Percentiles rank a stretch among this genome's conserved stretches.
Evolutionary conservation across 2,113 vertebrate genomes (phyloP).

Genomic region (Dipodomys merriami): DNA sequence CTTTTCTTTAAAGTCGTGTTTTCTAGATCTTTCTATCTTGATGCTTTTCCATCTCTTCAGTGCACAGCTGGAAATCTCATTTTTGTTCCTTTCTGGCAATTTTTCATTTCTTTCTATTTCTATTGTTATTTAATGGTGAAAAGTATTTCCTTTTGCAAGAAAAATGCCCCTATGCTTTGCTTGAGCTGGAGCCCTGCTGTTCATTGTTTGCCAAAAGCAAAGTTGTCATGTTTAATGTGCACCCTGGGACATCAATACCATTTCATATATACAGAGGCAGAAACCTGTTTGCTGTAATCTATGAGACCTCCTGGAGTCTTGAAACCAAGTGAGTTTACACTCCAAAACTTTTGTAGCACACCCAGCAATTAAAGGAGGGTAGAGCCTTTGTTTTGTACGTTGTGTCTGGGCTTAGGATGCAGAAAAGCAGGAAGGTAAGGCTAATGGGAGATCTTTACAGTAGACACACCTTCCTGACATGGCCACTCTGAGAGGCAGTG

Average conservation of each 20-base stretch:
- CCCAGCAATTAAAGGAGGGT: slow-evolving; percentile 5
- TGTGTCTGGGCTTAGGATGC: background rate
- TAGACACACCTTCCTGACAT: background rate
- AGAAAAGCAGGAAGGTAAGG: background rate
- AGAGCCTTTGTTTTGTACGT: background rate
- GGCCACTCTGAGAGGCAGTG: background rate
- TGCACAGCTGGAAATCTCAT: slow-evolving; percentile 62
- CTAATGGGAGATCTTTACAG: background rate
- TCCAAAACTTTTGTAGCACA: background rate
- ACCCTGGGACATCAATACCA: slow-evolving; percentile 51
- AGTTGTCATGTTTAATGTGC: slow-evolving; percentile 44
- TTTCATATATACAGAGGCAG: slow-evolving; percentile 35
- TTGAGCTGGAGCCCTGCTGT: slow-evolving; percentile 62
- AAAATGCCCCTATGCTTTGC: slow-evolving; percentile 65
- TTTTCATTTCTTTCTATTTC: slow-evolving; percentile 72
- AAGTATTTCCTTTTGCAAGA: slow-evolving; percentile 65
- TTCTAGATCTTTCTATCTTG: slow-evolving; percentile 59
- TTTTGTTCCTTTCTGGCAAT: slow-evolving; percentile 68
- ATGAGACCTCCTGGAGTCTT: background rate
- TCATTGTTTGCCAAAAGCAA: slow-evolving; percentile 55
- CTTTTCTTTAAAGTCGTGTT: slow-evolving; percentile 30
- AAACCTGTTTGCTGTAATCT: slow-evolving; percentile 34
- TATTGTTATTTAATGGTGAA: slow-evolving; percentile 78
- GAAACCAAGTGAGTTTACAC: background rate
- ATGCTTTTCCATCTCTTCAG: slow-evolving; percentile 58